Percentiles rank a stretch among this genome's conserved stretches.
Conservation (phyloP, 2,113 vertebrate genomes). For the Cheilinus undulatus region DNA sequence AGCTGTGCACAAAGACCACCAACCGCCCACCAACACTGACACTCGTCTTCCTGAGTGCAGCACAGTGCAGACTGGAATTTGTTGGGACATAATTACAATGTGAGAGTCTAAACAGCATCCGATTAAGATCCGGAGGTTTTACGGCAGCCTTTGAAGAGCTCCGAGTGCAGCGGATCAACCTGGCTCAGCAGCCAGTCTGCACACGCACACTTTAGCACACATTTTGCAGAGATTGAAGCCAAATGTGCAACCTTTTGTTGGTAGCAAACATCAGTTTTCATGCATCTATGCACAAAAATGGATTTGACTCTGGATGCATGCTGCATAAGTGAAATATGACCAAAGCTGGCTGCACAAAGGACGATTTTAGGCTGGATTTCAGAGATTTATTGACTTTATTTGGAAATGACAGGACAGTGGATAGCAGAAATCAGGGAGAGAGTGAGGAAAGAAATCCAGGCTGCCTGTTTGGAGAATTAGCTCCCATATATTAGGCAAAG, state of each 20-base stretch:
- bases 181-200: slow-evolving; percentile 22
- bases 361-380: too few relatives aligned
- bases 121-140: slow-evolving; percentile 72
- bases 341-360: too few relatives aligned
- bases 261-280: slow-evolving; percentile 16
- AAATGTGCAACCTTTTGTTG: background rate
- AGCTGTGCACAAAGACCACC: slow-evolving; percentile 35
- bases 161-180: slow-evolving; percentile 38
- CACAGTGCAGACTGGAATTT: slow-evolving; percentile 60
- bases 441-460: too few relatives aligned
- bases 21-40: slow-evolving; percentile 1
- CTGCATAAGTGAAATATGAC: too few relatives aligned
- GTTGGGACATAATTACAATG: slow-evolving; percentile 70
- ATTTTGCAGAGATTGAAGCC: slow-evolving; percentile 5
- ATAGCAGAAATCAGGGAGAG: too few relatives aligned
- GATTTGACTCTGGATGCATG: background rate
- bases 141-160: slow-evolving; percentile 68
- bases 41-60: slow-evolving; percentile 18
- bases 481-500: too few relatives aligned
- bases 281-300: background rate
- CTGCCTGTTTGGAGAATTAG: too few relatives aligned
- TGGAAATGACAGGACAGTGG: too few relatives aligned
- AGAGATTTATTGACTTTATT: too few relatives aligned
- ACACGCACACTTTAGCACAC: slow-evolving; percentile 19
- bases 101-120: slow-evolving; percentile 72